Evolutionary conservation across 2,113 vertebrate species (phyloP), one percentile per base, ranked within the genome.

Genomic region (Chloebia gouldiae): DNA sequence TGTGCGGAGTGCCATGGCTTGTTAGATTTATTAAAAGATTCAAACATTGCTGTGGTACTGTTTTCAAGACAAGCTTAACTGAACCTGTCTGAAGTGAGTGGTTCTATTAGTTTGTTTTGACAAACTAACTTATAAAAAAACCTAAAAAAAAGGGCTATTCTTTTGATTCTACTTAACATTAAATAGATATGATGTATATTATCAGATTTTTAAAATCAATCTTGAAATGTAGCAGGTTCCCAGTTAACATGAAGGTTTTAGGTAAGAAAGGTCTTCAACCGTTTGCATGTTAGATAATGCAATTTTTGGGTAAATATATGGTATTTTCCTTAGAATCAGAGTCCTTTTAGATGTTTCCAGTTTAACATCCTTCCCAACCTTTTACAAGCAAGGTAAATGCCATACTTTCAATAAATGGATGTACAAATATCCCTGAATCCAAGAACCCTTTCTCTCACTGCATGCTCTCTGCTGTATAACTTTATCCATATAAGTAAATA

Each of bases 111-210:
- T 53, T 90, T 78, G 9, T 71, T 72, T 80, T 50, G 45, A 6
- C 35, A 10, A 14, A 69, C 4, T 31, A 57, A 61, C 11, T 44
- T 39, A n/a, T 30, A 37, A 84, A 64, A 45, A 54, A 33, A 15
- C 1, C 2, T 9, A n/a, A 8, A 24, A 8, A 24, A 45, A 69
- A 47, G 18, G 11, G 3, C 5, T 61, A 2, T 60, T 86, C 0
- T 64, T 91, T 49, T 57, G 3, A 37, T 90, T 80, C 18, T 60
- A 13, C 13, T 69, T 59, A 56, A 49, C 6, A 15, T 45, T 24
- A 13, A 25, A 45, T 28, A 40, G 16, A 27, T 59, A 53, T 11
- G 4, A 11, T 65, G 4, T 40, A 8, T 24, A 28, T 68, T 63
- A n/a, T 50, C 23, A 47, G 30, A 53, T 69, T 88, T 82, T 83